Percentiles rank a stretch among this genome's conserved stretches.
Conservation (phyloP, 1,140 invertebrate species). For the Drosophila virilis region DNA sequence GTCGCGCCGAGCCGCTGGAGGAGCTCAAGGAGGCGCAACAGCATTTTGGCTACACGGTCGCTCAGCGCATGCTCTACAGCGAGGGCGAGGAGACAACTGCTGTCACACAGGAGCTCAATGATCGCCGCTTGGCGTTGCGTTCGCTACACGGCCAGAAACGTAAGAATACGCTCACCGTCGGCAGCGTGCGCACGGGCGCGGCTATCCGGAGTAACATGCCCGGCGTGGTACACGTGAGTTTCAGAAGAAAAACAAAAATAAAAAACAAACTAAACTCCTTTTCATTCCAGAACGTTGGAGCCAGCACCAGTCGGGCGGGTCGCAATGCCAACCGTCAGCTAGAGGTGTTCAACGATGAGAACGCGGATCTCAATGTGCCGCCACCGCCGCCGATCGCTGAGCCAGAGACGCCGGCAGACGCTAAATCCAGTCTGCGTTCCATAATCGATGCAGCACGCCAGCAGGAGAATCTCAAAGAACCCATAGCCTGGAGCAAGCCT, state of each 20-base stretch:
- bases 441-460: slow-evolving; percentile 86
- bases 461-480: slow-evolving; percentile 86
- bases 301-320: slow-evolving; percentile 44
- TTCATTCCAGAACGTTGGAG: slow-evolving; percentile 38
- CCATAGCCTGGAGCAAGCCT: slow-evolving; percentile 87
- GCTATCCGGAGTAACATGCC: slow-evolving; percentile 68
- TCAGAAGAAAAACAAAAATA: neutral
- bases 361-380: slow-evolving; percentile 50
- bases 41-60: slow-evolving; percentile 88
- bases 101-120: slow-evolving; percentile 86
- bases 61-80: slow-evolving; percentile 86
- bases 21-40: slow-evolving; percentile 90
- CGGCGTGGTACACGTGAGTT: slow-evolving; percentile 65
- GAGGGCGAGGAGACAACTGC: slow-evolving; percentile 86
- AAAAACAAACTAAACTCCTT: neutral
- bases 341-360: slow-evolving; percentile 76
- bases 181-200: slow-evolving; percentile 84
- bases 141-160: slow-evolving; percentile 84
- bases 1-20: slow-evolving; percentile 89
- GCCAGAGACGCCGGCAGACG: slow-evolving; percentile 1
- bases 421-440: slow-evolving; percentile 74
- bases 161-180: slow-evolving; percentile 86
- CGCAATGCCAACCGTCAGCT: slow-evolving; percentile 57
- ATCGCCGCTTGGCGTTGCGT: slow-evolving; percentile 88
- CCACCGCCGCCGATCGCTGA: slow-evolving; percentile 4